Conservation (phyloP, 2,797 vertebrate genomes). For the Adrianichthys oophorus region DNA sequence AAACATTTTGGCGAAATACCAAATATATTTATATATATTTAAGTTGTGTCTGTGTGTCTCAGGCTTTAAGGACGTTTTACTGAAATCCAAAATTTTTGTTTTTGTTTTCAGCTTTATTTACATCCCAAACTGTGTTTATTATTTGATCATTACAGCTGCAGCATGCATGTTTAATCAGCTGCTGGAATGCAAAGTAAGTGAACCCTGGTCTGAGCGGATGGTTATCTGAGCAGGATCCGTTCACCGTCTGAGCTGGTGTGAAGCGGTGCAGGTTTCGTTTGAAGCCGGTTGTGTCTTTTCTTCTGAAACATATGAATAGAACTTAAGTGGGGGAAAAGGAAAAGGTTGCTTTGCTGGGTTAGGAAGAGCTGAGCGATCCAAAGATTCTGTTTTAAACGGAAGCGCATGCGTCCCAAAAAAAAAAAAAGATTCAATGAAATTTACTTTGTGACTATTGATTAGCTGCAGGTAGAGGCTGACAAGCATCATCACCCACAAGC, state of each 20-base stretch:
- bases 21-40: slow-evolving; percentile 68
- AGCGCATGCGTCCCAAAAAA: not conserved
- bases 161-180: slow-evolving; percentile 31
- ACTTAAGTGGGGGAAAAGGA: slow-evolving; percentile 25
- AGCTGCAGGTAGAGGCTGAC: slow-evolving; percentile 49
- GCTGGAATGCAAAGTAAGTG: slow-evolving; percentile 42
- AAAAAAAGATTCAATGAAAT: slow-evolving; percentile 22
- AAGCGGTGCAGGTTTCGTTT: slow-evolving; percentile 65
- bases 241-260: slow-evolving; percentile 11
- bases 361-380: slow-evolving; percentile 49
- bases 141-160: slow-evolving; percentile 1
- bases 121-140: slow-evolving; percentile 26
- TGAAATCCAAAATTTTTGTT: slow-evolving; percentile 21
- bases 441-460: slow-evolving; percentile 41
- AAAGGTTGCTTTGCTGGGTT: slow-evolving; percentile 25
- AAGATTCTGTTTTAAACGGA: slow-evolving; percentile 35
- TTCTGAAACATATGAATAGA: slow-evolving; percentile 24
- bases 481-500: slow-evolving; percentile 57
- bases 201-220: slow-evolving; percentile 43
- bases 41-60: slow-evolving; percentile 69
- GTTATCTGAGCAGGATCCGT: slow-evolving; percentile 9
- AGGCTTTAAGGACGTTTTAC: slow-evolving; percentile 28
- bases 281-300: slow-evolving; percentile 10
- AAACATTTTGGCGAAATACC: slow-evolving; percentile 63
- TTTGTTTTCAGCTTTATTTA: slow-evolving; percentile 33